Evolutionary conservation across 2,113 vertebrate species (phyloP).

Genomic region (Trachemys scripta): DNA sequence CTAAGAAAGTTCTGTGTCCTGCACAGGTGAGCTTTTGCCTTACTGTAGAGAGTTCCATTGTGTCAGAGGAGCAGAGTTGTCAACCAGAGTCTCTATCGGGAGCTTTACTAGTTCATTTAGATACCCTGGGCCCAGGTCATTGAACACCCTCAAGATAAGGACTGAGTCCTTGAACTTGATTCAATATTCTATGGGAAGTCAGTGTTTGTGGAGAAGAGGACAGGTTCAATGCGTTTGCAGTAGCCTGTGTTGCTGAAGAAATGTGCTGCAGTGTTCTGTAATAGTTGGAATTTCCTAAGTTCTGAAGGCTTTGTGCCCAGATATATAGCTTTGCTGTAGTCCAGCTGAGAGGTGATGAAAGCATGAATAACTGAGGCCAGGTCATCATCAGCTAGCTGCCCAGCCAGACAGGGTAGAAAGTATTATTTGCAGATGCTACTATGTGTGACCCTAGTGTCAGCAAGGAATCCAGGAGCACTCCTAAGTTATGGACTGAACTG

Average conservation of each 20-base stretch:
- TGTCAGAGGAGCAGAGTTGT: not conserved
- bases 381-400: not conserved
- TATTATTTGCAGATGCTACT: not conserved
- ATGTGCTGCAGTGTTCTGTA: rapidly evolving
- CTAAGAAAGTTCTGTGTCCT: not conserved
- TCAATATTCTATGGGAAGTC: not conserved
- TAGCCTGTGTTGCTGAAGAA: not conserved
- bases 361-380: not conserved
- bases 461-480: not conserved
- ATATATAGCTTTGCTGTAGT: not conserved
- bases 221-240: rapidly evolving
- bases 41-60: not conserved
- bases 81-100: not conserved
- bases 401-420: not conserved
- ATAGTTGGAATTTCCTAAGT: not conserved
- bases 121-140: not conserved
- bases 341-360: not conserved
- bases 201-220: not conserved
- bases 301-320: not conserved
- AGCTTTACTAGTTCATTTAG: not conserved
- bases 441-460: not conserved
- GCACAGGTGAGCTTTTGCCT: not conserved
- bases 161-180: not conserved
- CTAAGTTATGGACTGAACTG: rapidly evolving
- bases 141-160: not conserved